A percentile compares a stretch with the other conserved stretches of the same genome.
Evolutionary conservation across 2,888 invertebrate species (phyloP).

Genomic region (Merodon equestris): DNA sequence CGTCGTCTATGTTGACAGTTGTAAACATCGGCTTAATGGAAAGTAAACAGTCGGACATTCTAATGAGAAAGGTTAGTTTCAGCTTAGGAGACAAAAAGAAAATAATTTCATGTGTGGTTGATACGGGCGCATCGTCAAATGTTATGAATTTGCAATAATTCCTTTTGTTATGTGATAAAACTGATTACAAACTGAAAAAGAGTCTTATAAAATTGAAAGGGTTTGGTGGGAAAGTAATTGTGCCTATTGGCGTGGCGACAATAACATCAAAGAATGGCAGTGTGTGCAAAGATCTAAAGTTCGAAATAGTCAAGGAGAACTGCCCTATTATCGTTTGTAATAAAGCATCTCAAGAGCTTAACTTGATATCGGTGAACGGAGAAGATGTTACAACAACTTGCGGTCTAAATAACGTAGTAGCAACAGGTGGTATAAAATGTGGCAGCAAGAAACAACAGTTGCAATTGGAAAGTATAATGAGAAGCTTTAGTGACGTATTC

Average conservation of each 20-base stretch:
- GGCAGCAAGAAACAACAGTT: background rate
- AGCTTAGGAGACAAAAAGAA: background rate
- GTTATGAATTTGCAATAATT: conserved; percentile 5
- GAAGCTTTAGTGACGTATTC: conserved; percentile 1
- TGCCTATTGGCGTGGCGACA: conserved; percentile 10
- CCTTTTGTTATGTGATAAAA: background rate
- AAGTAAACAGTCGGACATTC: background rate
- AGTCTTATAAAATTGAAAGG: conserved; percentile 11
- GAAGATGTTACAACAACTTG: background rate
- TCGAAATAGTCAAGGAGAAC: conserved; percentile 19
- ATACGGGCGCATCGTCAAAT: conserved; percentile 22
- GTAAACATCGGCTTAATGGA: conserved; percentile 8
- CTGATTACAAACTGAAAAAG: conserved; percentile 2
- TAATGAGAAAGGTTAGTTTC: conserved; percentile 11
- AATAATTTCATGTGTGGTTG: conserved; percentile 10
- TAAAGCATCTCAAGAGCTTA: conserved; percentile 10
- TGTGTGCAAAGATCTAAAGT: conserved; percentile 6
- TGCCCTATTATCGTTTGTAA: conserved; percentile 13
- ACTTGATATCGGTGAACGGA: background rate
- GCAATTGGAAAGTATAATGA: conserved; percentile 14
- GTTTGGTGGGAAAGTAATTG: conserved; percentile 23
- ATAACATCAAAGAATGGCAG: conserved; percentile 7
- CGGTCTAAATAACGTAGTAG: background rate
- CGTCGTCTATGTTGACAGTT: conserved; percentile 7
- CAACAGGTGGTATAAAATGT: conserved; percentile 6